Base-by-base conservation (phyloP, 2,113 vertebrate genomes). In the Scytalopus superciliaris region DNA sequence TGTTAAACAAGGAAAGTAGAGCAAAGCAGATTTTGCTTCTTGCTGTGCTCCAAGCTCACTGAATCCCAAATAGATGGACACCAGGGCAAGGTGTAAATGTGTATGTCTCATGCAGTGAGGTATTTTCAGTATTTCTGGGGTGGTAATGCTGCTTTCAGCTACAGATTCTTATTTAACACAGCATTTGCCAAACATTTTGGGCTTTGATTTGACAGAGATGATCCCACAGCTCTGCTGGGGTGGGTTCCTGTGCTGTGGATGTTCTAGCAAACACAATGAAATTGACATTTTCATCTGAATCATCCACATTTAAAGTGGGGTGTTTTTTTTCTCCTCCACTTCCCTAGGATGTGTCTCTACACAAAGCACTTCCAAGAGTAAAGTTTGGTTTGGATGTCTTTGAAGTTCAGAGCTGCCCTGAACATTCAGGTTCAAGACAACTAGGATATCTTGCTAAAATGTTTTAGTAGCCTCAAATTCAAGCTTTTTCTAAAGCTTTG, bases 11-110 rank as follows among this genome's bases (percentile, higher is more conserved):
- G 19, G 10, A 14, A 83, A 91, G 53, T 13, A 69, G 49, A 64
- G 19, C 9, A 14, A 83, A 91, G 53, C 15, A 69, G 49, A 52
- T 68, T 76, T 62, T 86, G 55, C 24, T 21, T 73, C 39, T 55
- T 53, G 33, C 67, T 37, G 19, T 63, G 56, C 35, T 64, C 67
- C 21, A 33, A 80, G 3, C 5, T 69, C 49, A 31, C 37, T 22
- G 21, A 80, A 66, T 14, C 24, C n/a, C 37, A 4, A 50, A 53
- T 35, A 73, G n/a, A 31, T 0, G 0, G 50, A 42, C 35, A 52
- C 16, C 18, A 80, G 44, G 63, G 44, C 63, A 37, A 57, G 3
- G 8, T 19, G 16, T 7, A 57, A 62, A 49, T 0, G 0, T 5
- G 23, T 35, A 12, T 19, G 27, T 21, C 28, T 73, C 47, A 6